These are phyloP conservation scores for Cavia aperea DNA, from an alignment of 2,113 vertebrate genomes.

Conservation along the genomic window DNA sequence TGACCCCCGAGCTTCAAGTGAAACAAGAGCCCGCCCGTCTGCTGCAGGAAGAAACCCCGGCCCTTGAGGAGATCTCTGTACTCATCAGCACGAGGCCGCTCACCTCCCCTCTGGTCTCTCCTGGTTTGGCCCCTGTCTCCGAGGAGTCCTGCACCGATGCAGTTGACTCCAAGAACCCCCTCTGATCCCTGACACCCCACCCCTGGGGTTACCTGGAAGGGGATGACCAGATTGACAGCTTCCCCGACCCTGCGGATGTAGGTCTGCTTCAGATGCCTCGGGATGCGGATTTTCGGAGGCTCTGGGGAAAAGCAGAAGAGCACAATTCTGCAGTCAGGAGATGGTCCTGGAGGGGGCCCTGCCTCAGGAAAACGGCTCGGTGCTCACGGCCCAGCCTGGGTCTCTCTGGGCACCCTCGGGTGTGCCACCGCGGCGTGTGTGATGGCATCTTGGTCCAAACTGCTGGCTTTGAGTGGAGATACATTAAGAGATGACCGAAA, in stretches of 20 bases:
- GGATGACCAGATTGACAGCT: conserved; percentile 94
- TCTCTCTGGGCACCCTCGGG: neutral
- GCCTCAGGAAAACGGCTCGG: accelerated
- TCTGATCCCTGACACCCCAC: neutral
- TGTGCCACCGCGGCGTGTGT: neutral
- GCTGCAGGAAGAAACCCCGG: neutral
- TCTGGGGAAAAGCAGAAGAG: conserved; percentile 75
- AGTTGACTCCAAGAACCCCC: neutral
- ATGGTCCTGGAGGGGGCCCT: neutral
- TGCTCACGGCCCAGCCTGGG: too few species aligned
- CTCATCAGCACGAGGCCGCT: neutral
- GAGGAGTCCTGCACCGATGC: neutral
- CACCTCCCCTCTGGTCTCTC: neutral
- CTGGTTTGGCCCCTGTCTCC: neutral
- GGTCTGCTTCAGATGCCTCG: conserved; percentile 95
- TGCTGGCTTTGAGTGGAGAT: conserved; percentile 3
- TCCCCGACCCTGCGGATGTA: conserved; percentile 94
- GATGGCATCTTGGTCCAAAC: neutral
- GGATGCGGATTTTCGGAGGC: conserved; percentile 93
- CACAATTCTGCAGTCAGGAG: neutral
- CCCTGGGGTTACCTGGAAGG: conserved; percentile 85
- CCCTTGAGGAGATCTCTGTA: neutral
- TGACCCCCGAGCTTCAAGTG: neutral
- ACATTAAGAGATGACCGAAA: neutral
- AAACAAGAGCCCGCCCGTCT: neutral